Evolutionary conservation across 2,888 invertebrate species (phyloP).

Genomic region (Archips crataeganus): DNA sequence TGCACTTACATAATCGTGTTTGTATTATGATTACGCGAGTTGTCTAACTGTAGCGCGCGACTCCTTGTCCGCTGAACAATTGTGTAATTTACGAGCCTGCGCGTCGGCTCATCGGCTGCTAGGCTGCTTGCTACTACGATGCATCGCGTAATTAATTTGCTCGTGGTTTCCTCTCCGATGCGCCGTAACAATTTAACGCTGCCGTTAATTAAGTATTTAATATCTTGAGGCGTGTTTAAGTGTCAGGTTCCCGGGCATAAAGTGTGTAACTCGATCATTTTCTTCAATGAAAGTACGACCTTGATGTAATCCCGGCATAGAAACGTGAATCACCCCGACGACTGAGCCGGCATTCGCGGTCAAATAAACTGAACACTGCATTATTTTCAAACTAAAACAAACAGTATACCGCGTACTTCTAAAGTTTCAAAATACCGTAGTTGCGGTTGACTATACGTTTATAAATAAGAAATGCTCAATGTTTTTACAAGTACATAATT

Average conservation of each 20-base stretch:
- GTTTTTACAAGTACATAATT: not conserved
- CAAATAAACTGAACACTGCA: constrained; percentile 62
- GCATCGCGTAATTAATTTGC: constrained; percentile 15
- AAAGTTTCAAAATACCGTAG: constrained; percentile 49
- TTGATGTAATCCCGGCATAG: constrained; percentile 72
- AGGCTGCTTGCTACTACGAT: not conserved
- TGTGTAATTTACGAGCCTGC: constrained; percentile 11
- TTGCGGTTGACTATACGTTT: constrained; percentile 45
- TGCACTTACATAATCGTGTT: constrained; percentile 76
- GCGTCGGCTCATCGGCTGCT: too few relatives aligned
- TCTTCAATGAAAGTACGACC: constrained; percentile 73
- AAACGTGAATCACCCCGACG: constrained; percentile 72
- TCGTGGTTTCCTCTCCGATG: constrained; percentile 4
- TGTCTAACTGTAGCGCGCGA: constrained; percentile 52
- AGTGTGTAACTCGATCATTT: constrained; percentile 54
- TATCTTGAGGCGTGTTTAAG: constrained; percentile 5
- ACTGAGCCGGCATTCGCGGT: constrained; percentile 68
- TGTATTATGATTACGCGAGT: constrained; percentile 65
- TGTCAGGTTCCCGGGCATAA: constrained; percentile 10
- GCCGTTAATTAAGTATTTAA: constrained; percentile 11
- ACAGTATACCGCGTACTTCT: constrained; percentile 53
- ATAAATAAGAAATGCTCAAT: constrained; percentile 27
- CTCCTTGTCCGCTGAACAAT: constrained; percentile 29
- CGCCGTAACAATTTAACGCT: constrained; percentile 3
- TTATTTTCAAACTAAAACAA: constrained; percentile 67